Conservation (phyloP, 2,888 invertebrate genomes). For the Drosophila greeni region DNA sequence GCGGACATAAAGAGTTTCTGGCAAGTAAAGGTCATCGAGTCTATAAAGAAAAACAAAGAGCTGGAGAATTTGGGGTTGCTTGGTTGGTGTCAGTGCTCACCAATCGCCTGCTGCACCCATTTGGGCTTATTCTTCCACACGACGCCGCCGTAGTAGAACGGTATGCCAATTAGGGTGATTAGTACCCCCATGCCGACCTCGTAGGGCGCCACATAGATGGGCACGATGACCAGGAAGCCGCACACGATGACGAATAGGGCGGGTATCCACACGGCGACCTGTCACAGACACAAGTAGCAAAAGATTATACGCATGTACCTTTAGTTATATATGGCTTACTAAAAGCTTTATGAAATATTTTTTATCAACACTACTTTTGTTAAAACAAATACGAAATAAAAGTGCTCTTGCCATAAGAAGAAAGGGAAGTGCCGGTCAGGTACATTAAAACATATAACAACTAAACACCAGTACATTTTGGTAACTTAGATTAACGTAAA, state of each 20-base stretch:
- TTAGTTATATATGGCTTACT: not conserved
- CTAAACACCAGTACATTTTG: not conserved
- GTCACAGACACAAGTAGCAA: constrained; percentile 40
- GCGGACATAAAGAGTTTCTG: constrained; percentile 85
- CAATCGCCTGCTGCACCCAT: constrained; percentile 81
- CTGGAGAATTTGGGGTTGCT: constrained; percentile 29
- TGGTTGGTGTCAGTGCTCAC: constrained; percentile 78
- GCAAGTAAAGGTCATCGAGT: constrained; percentile 71
- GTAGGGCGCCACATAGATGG: constrained; percentile 87
- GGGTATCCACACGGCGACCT: constrained; percentile 88
- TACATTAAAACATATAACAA: not conserved
- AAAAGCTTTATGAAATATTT: not conserved
- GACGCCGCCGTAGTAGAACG: constrained; percentile 88
- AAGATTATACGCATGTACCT: constrained; percentile 1
- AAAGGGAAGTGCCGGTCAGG: not conserved
- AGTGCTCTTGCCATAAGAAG: not conserved
- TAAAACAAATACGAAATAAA: not conserved
- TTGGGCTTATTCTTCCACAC: constrained; percentile 84
- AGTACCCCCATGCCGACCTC: constrained; percentile 88
- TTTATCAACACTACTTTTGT: not conserved
- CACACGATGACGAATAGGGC: constrained; percentile 87
- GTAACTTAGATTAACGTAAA: constrained; percentile 10
- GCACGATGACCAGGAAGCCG: constrained; percentile 87
- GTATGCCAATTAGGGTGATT: constrained; percentile 90
- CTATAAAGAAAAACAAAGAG: constrained; percentile 56